Percentiles rank a stretch among this genome's conserved stretches.
Evolutionary conservation across 2,113 vertebrate species (phyloP).

Genomic region (Pan troglodytes): NHGRI_mPanTro3-v2.1_pri NC_072402.2:91479001-91479500

Average conservation of each 20-base stretch:
- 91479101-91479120: background rate
- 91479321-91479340: background rate
- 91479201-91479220: background rate
- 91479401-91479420: background rate
- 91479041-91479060: background rate
- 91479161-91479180: background rate
- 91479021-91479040: background rate
- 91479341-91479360: background rate
- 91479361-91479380: slow-evolving; percentile 39
- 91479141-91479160: background rate
- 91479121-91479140: background rate
- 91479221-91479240: background rate
- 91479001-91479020: background rate
- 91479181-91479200: background rate
- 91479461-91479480: background rate
- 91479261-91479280: slow-evolving; percentile 32
- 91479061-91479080: background rate
- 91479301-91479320: slow-evolving; percentile 31
- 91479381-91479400: background rate
- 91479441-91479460: background rate
- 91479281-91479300: slow-evolving; percentile 25
- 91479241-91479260: background rate
- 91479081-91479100: background rate
- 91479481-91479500: background rate
- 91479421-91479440: background rate